Evolutionary conservation across 2,113 vertebrate genomes (phyloP).

Genomic region (Pionites leucogaster): DNA sequence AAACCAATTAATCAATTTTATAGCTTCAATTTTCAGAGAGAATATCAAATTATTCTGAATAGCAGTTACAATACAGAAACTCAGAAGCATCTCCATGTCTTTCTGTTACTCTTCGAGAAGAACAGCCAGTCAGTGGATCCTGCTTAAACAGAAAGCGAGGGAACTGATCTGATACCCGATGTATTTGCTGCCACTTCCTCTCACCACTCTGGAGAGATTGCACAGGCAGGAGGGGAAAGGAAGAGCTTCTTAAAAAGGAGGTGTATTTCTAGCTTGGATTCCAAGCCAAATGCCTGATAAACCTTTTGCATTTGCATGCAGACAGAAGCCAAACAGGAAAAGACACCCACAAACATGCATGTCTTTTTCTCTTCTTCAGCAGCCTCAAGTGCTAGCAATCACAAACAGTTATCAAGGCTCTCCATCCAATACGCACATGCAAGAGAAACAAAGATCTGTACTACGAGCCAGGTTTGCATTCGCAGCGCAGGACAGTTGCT

Average conservation of each 20-base stretch:
- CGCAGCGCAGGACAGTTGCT: background rate
- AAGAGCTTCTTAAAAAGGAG: background rate
- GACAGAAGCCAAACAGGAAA: background rate
- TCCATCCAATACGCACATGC: background rate
- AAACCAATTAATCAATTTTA: background rate
- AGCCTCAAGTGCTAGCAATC: background rate
- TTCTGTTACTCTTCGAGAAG: background rate
- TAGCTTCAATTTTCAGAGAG: background rate
- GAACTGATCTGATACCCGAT: background rate
- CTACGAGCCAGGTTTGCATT: background rate
- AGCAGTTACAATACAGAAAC: background rate
- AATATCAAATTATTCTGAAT: background rate
- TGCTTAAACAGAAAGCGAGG: background rate
- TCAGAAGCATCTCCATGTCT: background rate
- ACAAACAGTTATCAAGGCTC: background rate
- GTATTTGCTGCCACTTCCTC: background rate
- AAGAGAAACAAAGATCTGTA: background rate
- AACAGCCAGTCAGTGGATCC: background rate
- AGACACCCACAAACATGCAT: background rate
- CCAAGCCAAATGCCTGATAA: background rate
- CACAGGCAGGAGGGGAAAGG: background rate
- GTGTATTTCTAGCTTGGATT: background rate
- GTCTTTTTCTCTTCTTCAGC: background rate
- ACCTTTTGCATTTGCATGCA: background rate
- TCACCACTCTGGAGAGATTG: background rate